Base-by-base conservation (phyloP, 2,797 vertebrate genomes). In the Merluccius polli region DNA sequence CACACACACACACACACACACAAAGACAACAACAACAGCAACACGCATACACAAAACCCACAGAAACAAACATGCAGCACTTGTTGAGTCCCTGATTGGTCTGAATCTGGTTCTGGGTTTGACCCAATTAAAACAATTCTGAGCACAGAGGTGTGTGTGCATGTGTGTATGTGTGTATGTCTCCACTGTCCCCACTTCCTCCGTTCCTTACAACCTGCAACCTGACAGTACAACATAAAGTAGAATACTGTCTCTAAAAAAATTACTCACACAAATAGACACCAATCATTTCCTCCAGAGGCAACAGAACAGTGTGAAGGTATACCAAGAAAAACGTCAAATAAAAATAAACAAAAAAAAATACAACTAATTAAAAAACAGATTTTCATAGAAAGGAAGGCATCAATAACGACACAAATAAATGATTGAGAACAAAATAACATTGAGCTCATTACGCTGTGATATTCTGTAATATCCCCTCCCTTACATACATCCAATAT, bases 91-190 rank as follows among this genome's bases (percentile, higher is more conserved):
- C 44, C 67, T 75, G 59, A 73, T 82, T 85, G 87, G 80, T 86
- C 88, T 81, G 84, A 33, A 82, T 86, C 73, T 33, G 72, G 76
- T 83, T 72, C 81, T 73, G 78, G 79, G 35, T 72, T 70, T 86
- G 89, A 87, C 89, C 90, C 89, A 87, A 77, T 84, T 88, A 59
- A 84, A 81, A 79, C 79, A 59, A 13, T 33, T 84, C 74, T 84
- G 80, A 84, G 83, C 80, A 82, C 80, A 69, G 74, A 84, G 24
- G 38, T 69, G 73, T 74, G 18, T 52, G 18, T 63, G 52, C 18
- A n/a, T 63, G 52, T 63, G 52, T 63, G 52, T 63, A 16, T 63
- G 52, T 63, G 52, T 63, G 52, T 52, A 11, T 52, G 44, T 59
- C 16, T 65, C 31, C 29, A 16, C 27, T 65, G n/a, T 21, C n/a